Conservation (phyloP, 2,888 invertebrate species). For the Drosophila borborema region DNA sequence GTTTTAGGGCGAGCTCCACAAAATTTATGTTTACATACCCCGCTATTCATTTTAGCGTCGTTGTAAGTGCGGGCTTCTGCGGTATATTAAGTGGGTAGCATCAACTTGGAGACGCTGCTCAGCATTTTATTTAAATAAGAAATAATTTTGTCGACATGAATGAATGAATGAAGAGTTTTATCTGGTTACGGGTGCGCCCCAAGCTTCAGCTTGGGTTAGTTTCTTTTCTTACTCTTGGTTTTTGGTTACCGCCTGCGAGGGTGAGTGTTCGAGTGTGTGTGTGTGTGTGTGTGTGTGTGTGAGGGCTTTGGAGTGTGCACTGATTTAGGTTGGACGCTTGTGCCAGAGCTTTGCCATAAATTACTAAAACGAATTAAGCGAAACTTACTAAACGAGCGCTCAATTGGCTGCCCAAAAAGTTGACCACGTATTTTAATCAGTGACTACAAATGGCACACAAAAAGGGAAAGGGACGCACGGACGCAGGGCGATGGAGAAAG, state of each 20-base stretch:
- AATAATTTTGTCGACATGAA: constrained; percentile 82
- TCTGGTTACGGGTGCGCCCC: constrained; percentile 57
- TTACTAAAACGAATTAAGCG: constrained; percentile 80
- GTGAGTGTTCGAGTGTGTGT: constrained; percentile 5
- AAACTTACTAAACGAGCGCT: constrained; percentile 78
- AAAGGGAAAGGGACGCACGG: constrained; percentile 2
- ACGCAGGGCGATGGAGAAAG: not conserved
- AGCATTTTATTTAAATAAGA: constrained; percentile 82
- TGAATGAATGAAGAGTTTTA: constrained; percentile 82
- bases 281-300: constrained; percentile 6
- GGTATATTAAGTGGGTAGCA: constrained; percentile 79
- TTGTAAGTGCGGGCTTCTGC: constrained; percentile 79
- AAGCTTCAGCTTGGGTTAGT: constrained; percentile 47
- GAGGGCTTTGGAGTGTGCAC: constrained; percentile 9
- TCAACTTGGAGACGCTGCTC: constrained; percentile 59
- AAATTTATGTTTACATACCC: constrained; percentile 81
- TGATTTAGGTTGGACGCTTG: constrained; percentile 59
- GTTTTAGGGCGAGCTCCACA: constrained; percentile 55
- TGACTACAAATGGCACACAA: constrained; percentile 60
- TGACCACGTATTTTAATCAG: constrained; percentile 81
- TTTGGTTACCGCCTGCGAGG: constrained; percentile 21
- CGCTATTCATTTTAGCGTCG: constrained; percentile 74
- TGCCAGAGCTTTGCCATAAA: constrained; percentile 73
- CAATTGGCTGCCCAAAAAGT: constrained; percentile 79
- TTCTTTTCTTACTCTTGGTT: constrained; percentile 36